Percentiles rank a stretch among this genome's conserved stretches.
Conservation (phyloP, 2,113 vertebrate species). For the Dicrurus megarhynchus region DNA sequence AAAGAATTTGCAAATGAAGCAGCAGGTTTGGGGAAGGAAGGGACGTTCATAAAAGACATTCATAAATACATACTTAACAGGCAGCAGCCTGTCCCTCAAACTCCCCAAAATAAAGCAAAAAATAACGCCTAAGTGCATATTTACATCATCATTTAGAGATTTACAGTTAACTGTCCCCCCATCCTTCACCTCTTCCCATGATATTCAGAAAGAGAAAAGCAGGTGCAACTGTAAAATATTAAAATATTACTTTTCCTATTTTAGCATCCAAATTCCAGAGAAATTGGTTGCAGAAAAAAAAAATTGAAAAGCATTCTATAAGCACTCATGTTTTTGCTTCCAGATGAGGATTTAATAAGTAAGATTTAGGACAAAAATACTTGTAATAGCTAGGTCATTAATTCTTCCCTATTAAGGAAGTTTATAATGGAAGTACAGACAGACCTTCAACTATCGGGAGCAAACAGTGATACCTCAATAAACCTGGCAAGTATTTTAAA, state of each 20-base stretch:
- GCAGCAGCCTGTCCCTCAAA: not conserved
- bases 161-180: not conserved
- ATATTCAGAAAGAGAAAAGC: not conserved
- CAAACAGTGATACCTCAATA: not conserved
- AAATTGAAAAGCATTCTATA: not conserved
- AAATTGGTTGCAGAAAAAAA: not conserved
- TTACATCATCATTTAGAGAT: not conserved
- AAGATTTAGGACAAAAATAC: not conserved
- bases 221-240: not conserved
- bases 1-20: not conserved
- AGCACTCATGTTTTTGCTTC: not conserved
- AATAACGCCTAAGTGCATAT: not conserved
- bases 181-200: not conserved
- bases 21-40: not conserved
- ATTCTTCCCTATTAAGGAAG: not conserved
- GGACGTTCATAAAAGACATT: not conserved
- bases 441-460: constrained; percentile 1
- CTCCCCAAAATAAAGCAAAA: not conserved
- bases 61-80: not conserved
- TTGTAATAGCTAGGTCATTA: not conserved
- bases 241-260: not conserved
- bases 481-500: not conserved
- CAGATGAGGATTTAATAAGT: not conserved
- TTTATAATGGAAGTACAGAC: not conserved
- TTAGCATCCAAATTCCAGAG: not conserved